phyloP scores from a whole-genome alignment of 2,888 invertebrate species.

The Liodrosophila aerea region DNA sequence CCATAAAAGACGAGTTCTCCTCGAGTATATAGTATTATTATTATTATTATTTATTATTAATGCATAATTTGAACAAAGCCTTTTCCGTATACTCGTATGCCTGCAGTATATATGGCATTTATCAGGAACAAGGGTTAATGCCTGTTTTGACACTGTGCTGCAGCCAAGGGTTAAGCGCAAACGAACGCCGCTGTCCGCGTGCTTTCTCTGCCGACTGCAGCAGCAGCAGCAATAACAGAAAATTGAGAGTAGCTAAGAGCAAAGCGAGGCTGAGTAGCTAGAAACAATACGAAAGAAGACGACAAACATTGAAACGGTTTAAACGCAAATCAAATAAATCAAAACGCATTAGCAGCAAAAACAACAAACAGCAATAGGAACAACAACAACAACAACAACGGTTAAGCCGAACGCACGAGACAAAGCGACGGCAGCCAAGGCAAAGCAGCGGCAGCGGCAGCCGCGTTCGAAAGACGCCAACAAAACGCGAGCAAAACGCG shows the following conservation, averaged over 20 bases:
- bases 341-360: slow-evolving; percentile 37
- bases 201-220: neutral
- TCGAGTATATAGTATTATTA: too few relatives aligned
- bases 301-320: slow-evolving; percentile 46
- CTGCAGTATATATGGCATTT: too few relatives aligned
- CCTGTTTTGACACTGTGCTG: too few relatives aligned
- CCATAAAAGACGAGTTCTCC: slow-evolving; percentile 12
- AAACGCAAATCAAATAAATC: slow-evolving; percentile 50
- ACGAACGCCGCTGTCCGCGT: too few relatives aligned
- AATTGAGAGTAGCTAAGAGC: slow-evolving; percentile 1
- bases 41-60: too few relatives aligned
- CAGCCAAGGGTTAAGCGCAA: too few relatives aligned
- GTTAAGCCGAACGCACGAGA: slow-evolving; percentile 18
- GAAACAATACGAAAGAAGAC: slow-evolving; percentile 6
- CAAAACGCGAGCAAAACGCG: slow-evolving; percentile 58
- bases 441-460: slow-evolving; percentile 16
- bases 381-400: slow-evolving; percentile 11
- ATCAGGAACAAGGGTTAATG: too few relatives aligned
- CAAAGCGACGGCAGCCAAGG: slow-evolving; percentile 19
- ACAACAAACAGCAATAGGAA: neutral
- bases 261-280: slow-evolving; percentile 3
- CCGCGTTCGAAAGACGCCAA: slow-evolving; percentile 37
- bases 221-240: neutral
- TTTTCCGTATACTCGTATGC: too few relatives aligned
- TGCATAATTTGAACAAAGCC: too few relatives aligned